Evolutionary conservation across 2,888 invertebrate genomes (phyloP), one percentile per base, ranked within the genome.

Genomic region (Hydrotaea diabolus): DNA sequence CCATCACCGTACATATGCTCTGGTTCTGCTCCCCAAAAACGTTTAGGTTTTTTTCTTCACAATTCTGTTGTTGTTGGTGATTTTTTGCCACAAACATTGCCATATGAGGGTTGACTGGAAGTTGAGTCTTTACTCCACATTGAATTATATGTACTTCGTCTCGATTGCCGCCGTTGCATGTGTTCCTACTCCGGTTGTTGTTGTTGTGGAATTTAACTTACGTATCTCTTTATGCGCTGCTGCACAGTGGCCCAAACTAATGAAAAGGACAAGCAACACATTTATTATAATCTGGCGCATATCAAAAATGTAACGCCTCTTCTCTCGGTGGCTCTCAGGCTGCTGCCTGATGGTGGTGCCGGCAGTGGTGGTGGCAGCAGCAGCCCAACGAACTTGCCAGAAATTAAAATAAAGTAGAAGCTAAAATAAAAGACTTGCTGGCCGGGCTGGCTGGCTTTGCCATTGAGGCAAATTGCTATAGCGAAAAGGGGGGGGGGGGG

Each of bases 201-300:
- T 80, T 75, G 78, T 81, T 84, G 75, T 78, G 66, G 78, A 62
- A 62, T 36, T 84, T 49, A 36, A 73, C 57, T 62, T 76, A 72
- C 69, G 64, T 73, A 49, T 31, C 17, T 13, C 21, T 31, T 69
- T 17, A 71, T 36, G 64, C n/a, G n/a, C n/a, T 69, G 80, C 19
- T 80, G 80, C 85, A 85, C 82, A 83, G 85, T 80, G 85, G 82
- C 84, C 84, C 82, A 77, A 82, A 77, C 84, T 86, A 87, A 87
- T 86, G 82, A 86, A 86, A 86, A 86, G 81, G 86, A 85, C 87
- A 86, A 85, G 87, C 86, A 87, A 83, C 86, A 86, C 87, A 88
- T 88, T 88, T 86, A 87, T 88, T 88, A 87, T 87, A 88, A 88
- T 88, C 89, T 88, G 88, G 87, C 88, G 88, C 87, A 88, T 88